Evolutionary conservation across 2,113 vertebrate species (phyloP).

Genomic region (Lophochroa leadbeateri): DNA sequence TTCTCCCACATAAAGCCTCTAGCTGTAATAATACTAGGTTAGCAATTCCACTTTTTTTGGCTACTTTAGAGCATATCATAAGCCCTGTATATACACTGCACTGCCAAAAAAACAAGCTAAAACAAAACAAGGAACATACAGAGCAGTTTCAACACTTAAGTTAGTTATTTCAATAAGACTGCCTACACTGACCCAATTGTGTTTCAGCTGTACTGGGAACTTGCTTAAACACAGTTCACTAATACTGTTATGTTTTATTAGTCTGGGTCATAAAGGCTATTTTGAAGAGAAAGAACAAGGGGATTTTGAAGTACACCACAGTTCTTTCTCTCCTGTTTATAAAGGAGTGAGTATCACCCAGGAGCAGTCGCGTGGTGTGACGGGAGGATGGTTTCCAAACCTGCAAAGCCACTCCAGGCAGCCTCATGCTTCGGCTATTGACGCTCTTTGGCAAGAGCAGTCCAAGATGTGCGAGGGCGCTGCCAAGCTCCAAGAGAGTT

Average conservation of each 20-base stretch:
- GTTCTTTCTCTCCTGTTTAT: not conserved
- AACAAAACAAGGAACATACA: slow-evolving; percentile 6
- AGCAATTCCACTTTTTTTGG: not conserved
- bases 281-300: not conserved
- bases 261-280: not conserved
- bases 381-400: not conserved
- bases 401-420: not conserved
- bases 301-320: not conserved
- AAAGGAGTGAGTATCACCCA: not conserved
- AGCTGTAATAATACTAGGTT: not conserved
- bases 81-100: not conserved
- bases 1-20: not conserved
- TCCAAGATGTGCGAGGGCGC: rapidly evolving
- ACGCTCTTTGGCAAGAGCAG: not conserved
- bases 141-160: slow-evolving; percentile 29
- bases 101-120: slow-evolving; percentile 28
- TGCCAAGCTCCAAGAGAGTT: not conserved
- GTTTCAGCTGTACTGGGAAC: not conserved
- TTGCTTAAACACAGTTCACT: not conserved
- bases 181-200: slow-evolving; percentile 41
- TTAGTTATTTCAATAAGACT: not conserved
- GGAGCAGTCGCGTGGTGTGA: rapidly evolving
- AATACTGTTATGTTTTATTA: not conserved
- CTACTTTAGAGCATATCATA: not conserved
- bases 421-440: not conserved